A percentile compares a stretch with the other conserved stretches of the same genome.
Conservation (phyloP, 2,113 vertebrate genomes). For the Lagenorhynchus albirostris region DNA sequence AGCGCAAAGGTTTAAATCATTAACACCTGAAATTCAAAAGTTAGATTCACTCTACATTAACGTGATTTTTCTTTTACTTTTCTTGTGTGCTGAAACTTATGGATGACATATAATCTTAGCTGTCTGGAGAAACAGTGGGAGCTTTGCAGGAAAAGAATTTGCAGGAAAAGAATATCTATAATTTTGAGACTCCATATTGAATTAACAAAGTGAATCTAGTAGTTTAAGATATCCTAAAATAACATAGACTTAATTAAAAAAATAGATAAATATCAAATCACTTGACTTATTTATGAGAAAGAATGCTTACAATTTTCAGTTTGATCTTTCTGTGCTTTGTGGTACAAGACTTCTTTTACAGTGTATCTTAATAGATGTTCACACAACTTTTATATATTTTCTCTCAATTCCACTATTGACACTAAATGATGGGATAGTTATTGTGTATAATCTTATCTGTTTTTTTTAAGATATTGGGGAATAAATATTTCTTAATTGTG, state of each 20-base stretch:
- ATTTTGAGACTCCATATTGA: neutral
- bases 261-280: neutral
- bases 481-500: neutral
- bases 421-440: neutral
- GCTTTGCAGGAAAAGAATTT: neutral
- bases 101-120: neutral
- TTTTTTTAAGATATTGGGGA: neutral
- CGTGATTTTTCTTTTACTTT: neutral
- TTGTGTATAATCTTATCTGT: neutral
- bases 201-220: neutral
- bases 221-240: neutral
- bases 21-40: slow-evolving; percentile 62
- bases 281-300: neutral
- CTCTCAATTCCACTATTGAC: neutral
- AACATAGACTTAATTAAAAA: neutral
- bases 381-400: neutral
- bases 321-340: neutral
- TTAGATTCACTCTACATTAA: slow-evolving; percentile 31
- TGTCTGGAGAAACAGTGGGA: neutral
- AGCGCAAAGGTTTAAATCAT: slow-evolving; percentile 61
- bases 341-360: neutral
- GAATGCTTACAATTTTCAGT: neutral
- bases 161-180: neutral
- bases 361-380: neutral
- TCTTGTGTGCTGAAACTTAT: neutral